Evolutionary conservation across 2,797 vertebrate genomes (phyloP), one percentile per base, ranked within the genome.

Genomic region (Onychomys torridus): DNA sequence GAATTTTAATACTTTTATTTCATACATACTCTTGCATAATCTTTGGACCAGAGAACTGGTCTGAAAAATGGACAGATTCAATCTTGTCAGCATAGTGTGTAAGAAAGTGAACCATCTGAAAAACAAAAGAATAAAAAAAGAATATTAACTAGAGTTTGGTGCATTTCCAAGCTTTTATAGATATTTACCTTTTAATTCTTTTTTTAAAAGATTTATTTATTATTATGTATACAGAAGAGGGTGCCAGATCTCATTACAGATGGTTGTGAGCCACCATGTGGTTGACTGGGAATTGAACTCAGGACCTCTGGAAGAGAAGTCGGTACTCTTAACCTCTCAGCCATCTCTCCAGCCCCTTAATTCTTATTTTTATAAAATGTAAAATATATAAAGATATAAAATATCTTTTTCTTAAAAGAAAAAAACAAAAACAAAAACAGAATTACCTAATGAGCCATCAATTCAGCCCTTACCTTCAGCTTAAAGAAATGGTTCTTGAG

Each of bases 21-120:
- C 69, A 96, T 98, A 99, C 98, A 0, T 99, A 99, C 99, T 99
- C 99, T 99, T 99, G 99, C 99, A 99, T 99, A 99, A 99, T 98
- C 99, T 99, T 99, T 99, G 99, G 99, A 99, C 99, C 99, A 98
- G 99, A 99, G 99, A 99, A 99, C 99, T 99, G 99, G 99, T 99
- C 99, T 98, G 99, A 99, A 98, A 99, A 99, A 99, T 99, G 99
- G 98, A 99, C 99, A 96, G 99, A 99, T 99, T 99, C 99, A 10
- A 99, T 99, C 99, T 99, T 99, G 98, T 99, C 99, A 98, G 99
- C 99, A 34, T 99, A 99, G 98, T 99, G 99, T 81, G 99, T 99
- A 98, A 99, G 99, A 98, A 99, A 99, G 98, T 99, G 99, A 94
- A 99, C 99, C 99, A 99, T 99, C 99, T 99, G 97, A 40, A 98